A percentile compares a stretch with the other conserved stretches of the same genome.
phyloP scores from a whole-genome alignment of 1,140 invertebrate species.

The Diuraphis noxia region DNA sequence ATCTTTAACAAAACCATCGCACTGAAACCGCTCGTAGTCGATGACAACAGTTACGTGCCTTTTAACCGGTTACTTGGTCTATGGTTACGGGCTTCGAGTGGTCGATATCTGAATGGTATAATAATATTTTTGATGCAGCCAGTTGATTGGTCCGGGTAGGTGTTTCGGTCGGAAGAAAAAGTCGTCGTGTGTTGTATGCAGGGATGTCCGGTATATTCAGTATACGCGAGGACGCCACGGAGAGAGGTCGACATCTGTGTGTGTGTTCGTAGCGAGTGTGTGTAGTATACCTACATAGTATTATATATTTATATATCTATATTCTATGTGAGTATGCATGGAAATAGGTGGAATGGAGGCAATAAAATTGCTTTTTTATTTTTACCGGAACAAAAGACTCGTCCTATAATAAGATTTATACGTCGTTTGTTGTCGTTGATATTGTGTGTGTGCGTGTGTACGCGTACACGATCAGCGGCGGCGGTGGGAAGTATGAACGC shows the following conservation, averaged over 20 bases:
- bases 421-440: not conserved
- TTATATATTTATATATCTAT: too few relatives aligned
- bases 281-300: not conserved
- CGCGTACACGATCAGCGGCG: not conserved
- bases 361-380: conserved; percentile 3
- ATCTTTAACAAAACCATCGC: too few relatives aligned
- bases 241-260: not conserved
- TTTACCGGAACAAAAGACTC: conserved; percentile 14
- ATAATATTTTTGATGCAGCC: too few relatives aligned
- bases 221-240: not conserved
- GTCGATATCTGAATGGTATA: too few relatives aligned
- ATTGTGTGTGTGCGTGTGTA: not conserved
- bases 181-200: too few relatives aligned
- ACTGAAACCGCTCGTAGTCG: too few relatives aligned
- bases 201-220: not conserved
- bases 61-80: too few relatives aligned
- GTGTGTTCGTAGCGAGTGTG: not conserved
- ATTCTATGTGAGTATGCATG: not conserved
- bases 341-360: not conserved
- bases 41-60: too few relatives aligned
- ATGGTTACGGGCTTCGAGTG: too few relatives aligned
- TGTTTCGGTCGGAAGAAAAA: not conserved
- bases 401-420: conserved; percentile 21
- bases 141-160: not conserved
- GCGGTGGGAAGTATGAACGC: not conserved